These are phyloP conservation scores for Semnopithecus entellus DNA, from an alignment of 2,113 vertebrate genomes.

Conservation along the genomic window DNA sequence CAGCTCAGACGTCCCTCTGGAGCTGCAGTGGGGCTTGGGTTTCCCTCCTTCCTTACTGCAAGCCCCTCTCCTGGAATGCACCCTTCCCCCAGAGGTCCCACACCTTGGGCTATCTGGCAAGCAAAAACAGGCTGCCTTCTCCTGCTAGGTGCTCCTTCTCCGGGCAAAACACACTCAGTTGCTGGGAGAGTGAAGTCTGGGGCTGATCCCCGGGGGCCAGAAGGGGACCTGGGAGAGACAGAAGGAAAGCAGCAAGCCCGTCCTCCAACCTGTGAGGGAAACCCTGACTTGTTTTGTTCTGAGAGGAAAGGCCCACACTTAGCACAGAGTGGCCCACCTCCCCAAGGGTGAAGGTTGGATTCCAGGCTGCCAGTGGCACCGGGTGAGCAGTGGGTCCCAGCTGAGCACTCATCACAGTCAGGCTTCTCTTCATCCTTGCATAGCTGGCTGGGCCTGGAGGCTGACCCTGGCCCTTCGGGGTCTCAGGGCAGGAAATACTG, in stretches of 20 bases:
- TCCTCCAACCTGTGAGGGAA: not conserved
- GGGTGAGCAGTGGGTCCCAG: rapidly evolving
- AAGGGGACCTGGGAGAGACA: not conserved
- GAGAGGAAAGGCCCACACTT: not conserved
- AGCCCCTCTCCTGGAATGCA: not conserved
- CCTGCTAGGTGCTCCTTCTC: rapidly evolving
- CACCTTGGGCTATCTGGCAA: not conserved
- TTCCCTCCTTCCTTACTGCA: not conserved
- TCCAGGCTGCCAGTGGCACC: not conserved
- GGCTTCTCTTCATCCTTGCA: not conserved
- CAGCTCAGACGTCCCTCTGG: not conserved
- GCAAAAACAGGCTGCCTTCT: too few relatives aligned
- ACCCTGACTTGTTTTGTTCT: not conserved
- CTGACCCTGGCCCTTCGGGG: too few relatives aligned
- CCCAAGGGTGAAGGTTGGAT: rapidly evolving
- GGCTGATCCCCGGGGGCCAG: not conserved
- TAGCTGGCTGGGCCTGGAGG: too few relatives aligned
- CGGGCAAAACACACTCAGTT: not conserved
- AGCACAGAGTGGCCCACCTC: not conserved
- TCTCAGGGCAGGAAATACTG: too few relatives aligned
- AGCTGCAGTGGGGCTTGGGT: rapidly evolving
- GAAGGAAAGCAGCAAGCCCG: not conserved
- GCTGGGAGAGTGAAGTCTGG: not conserved
- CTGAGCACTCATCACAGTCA: not conserved
- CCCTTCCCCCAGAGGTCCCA: not conserved